phyloP scores from a whole-genome alignment of 2,797 vertebrate genomes.

The Euphonia xanthogaster region DNA sequence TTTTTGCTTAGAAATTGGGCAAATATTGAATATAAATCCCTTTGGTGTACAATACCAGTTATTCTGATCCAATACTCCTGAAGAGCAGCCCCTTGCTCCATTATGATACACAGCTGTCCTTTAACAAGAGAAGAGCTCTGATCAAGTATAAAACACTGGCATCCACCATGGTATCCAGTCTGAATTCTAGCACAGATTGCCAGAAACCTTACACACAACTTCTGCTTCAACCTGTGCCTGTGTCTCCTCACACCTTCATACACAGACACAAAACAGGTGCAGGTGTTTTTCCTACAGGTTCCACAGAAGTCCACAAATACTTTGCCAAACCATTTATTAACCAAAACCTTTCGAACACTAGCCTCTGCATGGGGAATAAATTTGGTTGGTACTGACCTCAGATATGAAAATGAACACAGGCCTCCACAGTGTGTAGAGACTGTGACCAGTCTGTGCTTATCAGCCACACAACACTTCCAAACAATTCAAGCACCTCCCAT shows the following conservation, averaged over 20 bases:
- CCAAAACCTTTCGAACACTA: neutral
- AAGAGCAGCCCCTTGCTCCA: neutral
- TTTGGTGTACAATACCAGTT: neutral
- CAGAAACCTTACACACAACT: neutral
- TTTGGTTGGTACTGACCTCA: neutral
- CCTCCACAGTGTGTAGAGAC: neutral
- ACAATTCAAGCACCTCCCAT: neutral
- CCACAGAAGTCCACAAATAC: neutral
- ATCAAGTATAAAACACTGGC: neutral
- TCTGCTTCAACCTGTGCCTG: neutral
- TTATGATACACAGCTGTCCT: neutral
- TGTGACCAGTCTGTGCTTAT: neutral
- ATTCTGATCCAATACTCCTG: neutral
- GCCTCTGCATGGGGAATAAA: neutral
- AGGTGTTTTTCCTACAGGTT: neutral
- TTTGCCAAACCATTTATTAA: neutral
- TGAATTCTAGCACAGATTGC: neutral
- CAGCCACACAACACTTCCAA: neutral
- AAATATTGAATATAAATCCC: neutral
- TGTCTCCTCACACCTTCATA: neutral
- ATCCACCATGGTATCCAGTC: rapidly evolving
- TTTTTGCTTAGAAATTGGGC: neutral
- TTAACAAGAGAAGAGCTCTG: neutral
- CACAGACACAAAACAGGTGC: neutral
- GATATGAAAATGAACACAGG: neutral